Conservation (phyloP, 2,888 invertebrate genomes). For the Tolmerus cingulatus region DNA sequence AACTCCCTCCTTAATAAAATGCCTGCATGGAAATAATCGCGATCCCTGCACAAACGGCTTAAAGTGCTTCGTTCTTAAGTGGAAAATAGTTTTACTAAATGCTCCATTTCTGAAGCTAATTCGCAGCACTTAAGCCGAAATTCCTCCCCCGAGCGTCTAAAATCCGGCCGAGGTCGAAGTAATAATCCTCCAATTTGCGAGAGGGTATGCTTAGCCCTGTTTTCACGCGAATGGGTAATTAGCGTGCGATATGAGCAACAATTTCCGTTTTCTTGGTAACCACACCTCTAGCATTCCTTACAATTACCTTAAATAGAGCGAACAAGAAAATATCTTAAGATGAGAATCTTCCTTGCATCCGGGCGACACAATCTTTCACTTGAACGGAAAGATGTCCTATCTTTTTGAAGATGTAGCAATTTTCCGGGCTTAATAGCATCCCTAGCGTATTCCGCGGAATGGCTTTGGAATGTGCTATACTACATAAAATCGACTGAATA, state of each 20-base stretch:
- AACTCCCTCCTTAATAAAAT: background rate
- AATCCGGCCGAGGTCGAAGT: background rate
- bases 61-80: background rate
- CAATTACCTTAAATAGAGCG: background rate
- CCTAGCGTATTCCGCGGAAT: background rate
- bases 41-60: background rate
- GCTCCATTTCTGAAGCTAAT: background rate
- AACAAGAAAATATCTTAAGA: background rate
- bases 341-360: background rate
- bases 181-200: background rate
- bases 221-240: background rate
- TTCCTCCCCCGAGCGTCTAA: background rate
- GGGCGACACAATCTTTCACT: background rate
- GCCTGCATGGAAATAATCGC: background rate
- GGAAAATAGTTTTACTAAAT: background rate
- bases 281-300: background rate
- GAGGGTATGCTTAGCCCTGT: background rate
- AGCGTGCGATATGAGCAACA: background rate
- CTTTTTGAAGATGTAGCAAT: background rate
- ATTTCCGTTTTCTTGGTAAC: background rate
- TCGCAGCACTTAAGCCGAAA: background rate
- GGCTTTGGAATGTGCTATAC: background rate
- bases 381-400: background rate
- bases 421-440: background rate
- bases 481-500: background rate